A percentile compares a stretch with the other conserved stretches of the same genome.
Conservation (phyloP, 2,113 vertebrate species). For the Thinocorus orbignyianus region DNA sequence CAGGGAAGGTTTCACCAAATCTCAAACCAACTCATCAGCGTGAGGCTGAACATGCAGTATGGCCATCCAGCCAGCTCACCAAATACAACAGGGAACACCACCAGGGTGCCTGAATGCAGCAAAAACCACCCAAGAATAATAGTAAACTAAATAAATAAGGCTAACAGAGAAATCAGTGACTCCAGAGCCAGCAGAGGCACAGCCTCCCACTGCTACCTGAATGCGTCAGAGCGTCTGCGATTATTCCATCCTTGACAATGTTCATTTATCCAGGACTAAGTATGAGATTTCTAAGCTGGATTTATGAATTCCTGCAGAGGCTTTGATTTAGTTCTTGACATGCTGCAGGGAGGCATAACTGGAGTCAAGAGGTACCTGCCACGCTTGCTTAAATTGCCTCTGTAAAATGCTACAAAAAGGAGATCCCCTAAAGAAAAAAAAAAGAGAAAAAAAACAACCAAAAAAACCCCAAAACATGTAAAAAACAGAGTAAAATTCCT, state of each 20-base stretch:
- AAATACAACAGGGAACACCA: background rate
- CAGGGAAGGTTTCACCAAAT: background rate
- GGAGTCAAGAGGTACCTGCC: background rate
- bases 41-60: fast-evolving
- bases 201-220: background rate
- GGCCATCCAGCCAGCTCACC: background rate
- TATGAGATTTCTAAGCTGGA: slow-evolving; percentile 40
- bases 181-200: background rate
- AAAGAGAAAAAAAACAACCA: background rate
- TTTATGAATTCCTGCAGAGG: slow-evolving; percentile 46
- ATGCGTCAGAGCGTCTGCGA: background rate
- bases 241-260: background rate
- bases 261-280: slow-evolving; percentile 24
- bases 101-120: background rate
- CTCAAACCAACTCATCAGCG: background rate
- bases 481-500: background rate
- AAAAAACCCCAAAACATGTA: too few relatives aligned
- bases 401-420: background rate
- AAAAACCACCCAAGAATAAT: background rate
- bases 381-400: background rate
- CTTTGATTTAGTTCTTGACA: slow-evolving; percentile 45
- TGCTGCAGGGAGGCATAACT: background rate
- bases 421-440: background rate
- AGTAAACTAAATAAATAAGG: background rate
- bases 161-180: fast-evolving